Evolutionary conservation across 30 jellyfish, hydroid and myxozoan genomes (phyloP).

Genomic region (Phacellophora camtschatica): DNA sequence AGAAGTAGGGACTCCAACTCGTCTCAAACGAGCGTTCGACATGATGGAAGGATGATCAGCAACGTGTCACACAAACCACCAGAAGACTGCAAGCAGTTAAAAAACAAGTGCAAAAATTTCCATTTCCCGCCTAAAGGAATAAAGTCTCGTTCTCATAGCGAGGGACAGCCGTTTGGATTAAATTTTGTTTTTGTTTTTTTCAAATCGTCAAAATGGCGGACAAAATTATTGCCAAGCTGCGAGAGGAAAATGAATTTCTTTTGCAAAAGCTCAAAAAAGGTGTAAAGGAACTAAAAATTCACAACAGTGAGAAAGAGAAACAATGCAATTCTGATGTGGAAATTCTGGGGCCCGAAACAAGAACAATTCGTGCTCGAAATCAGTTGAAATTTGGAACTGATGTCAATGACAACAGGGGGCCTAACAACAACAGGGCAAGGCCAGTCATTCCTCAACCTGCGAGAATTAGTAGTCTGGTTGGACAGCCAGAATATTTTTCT

Average conservation of each 20-base stretch:
- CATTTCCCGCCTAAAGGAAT: background rate
- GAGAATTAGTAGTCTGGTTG: too few species aligned
- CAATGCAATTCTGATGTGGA: background rate
- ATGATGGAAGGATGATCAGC: too few species aligned
- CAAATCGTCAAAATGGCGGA: constrained; percentile 43
- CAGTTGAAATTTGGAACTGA: background rate
- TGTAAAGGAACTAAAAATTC: background rate
- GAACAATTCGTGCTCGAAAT: background rate
- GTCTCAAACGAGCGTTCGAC: background rate
- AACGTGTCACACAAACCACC: too few species aligned
- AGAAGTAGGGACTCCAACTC: constrained; percentile 47
- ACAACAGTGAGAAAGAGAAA: background rate
- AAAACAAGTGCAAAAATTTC: too few species aligned
- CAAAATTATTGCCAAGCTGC: constrained; percentile 8
- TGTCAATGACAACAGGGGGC: too few species aligned
- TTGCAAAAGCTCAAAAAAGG: constrained; percentile 15
- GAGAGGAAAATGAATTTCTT: constrained; percentile 24
- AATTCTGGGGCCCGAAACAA: background rate
- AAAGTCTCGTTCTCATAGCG: background rate
- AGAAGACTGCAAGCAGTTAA: too few species aligned
- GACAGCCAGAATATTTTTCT: too few species aligned
- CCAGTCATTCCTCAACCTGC: too few species aligned
- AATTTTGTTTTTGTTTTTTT: background rate
- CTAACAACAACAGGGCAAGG: too few species aligned
- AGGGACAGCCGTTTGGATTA: background rate